Base-by-base conservation (phyloP, 1,140 invertebrate species). In the Papilio dardanus region DNA sequence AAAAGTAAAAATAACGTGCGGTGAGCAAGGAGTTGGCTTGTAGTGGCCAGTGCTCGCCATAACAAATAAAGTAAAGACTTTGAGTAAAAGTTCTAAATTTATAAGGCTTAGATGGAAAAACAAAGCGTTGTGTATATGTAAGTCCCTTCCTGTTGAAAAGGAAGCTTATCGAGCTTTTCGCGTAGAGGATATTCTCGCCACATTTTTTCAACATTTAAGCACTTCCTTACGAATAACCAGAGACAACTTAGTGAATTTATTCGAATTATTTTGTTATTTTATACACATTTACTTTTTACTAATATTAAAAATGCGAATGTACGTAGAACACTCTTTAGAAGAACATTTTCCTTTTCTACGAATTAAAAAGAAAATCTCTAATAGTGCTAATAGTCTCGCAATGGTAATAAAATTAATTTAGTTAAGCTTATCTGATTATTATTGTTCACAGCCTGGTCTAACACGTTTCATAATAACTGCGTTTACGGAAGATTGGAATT, bases 131-230 rank as follows among this genome's bases (percentile, higher is more conserved):
- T 28, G 24, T 58, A 58, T 58, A 28, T 58, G 54, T 28, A 12
- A 28, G 54, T 58, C 54, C 54, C 21, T 58, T 58, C 54, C 54
- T 58, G 24, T 58, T 58, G 21, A 24, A 58, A 28, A 3, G 54
- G 21, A 58, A 28, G 54, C 54, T 58, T 58, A 58, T 58, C 54
- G 54, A 58, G 54, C 54, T 58, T 58, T 28, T 58, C 10, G 54
- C 54, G 24, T 19, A 50, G 46, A 16, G 46, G 14, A 50, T 50
- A 50, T 50, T 58, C 54, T 28, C 24, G 54, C 21, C 24, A 2
- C 54, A 58, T 58, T 58, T 58, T 58, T 58, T 30, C 54, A 58
- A 24, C 54, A 28, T 58, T 58, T 58, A 58, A 58, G 54, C 54
- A 58, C 54, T 58, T 58, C 54, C 54, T 58, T 58, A 4, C 10